Percentiles rank a stretch among this genome's conserved stretches.
These are phyloP conservation scores for Athene cunicularia DNA, from an alignment of 2,113 vertebrate genomes.

Conservation along the genomic window DNA sequence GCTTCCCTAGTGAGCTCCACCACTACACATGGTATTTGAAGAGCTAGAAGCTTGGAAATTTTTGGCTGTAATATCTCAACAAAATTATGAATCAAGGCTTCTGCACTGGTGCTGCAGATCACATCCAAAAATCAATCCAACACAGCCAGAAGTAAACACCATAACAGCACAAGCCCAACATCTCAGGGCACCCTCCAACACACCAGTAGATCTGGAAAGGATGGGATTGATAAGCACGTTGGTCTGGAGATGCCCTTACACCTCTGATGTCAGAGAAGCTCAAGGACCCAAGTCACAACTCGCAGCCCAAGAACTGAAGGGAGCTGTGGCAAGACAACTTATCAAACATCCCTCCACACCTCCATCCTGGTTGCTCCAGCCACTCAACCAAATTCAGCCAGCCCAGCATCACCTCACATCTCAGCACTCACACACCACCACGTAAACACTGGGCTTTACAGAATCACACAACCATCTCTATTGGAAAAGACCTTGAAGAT, in stretches of 20 bases:
- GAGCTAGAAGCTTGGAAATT: not conserved
- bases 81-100: not conserved
- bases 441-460: not conserved
- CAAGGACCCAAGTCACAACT: not conserved
- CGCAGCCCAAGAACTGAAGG: not conserved
- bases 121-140: not conserved
- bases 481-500: too few species aligned
- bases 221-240: fast-evolving
- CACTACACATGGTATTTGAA: not conserved
- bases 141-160: not conserved
- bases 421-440: fast-evolving
- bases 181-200: too few species aligned
- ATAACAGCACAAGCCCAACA: not conserved
- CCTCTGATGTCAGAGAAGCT: not conserved
- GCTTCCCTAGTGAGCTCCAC: not conserved
- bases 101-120: not conserved
- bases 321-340: fast-evolving
- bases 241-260: not conserved
- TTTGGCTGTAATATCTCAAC: not conserved
- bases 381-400: not conserved
- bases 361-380: not conserved
- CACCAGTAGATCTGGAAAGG: too few species aligned
- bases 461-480: too few species aligned
- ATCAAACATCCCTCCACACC: not conserved
- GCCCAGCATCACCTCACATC: not conserved